Conservation (phyloP, 2,888 invertebrate genomes). For the Atrina japonica region DNA sequence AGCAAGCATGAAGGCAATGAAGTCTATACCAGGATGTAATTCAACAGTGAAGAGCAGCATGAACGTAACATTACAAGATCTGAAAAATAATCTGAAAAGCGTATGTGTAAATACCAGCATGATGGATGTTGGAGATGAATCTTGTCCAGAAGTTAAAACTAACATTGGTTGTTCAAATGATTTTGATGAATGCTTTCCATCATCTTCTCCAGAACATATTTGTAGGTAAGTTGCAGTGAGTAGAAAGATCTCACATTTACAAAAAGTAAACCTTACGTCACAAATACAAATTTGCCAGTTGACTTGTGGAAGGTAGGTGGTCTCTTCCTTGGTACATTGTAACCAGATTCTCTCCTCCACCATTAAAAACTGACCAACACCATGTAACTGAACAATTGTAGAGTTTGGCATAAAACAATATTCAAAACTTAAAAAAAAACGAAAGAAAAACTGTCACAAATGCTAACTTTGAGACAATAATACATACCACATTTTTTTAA, state of each 20-base stretch:
- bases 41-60: neutral
- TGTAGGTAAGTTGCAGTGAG: neutral
- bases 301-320: too few relatives aligned
- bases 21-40: neutral
- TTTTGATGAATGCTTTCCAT: neutral
- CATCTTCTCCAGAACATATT: neutral
- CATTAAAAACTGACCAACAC: too few relatives aligned
- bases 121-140: neutral
- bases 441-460: too few relatives aligned
- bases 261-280: neutral
- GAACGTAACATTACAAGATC: neutral
- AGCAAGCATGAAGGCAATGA: neutral
- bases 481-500: too few relatives aligned
- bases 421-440: too few relatives aligned
- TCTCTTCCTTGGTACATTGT: too few relatives aligned
- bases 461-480: too few relatives aligned
- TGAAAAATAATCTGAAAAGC: neutral
- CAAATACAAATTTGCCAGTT: too few relatives aligned
- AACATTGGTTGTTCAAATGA: neutral
- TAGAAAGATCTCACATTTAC: neutral
- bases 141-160: neutral
- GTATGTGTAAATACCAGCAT: neutral
- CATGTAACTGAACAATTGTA: too few relatives aligned
- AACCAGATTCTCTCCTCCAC: too few relatives aligned
- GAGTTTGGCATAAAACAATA: too few relatives aligned